phyloP scores from a whole-genome alignment of 2,113 vertebrate genomes.

The Neotoma lepida region DNA sequence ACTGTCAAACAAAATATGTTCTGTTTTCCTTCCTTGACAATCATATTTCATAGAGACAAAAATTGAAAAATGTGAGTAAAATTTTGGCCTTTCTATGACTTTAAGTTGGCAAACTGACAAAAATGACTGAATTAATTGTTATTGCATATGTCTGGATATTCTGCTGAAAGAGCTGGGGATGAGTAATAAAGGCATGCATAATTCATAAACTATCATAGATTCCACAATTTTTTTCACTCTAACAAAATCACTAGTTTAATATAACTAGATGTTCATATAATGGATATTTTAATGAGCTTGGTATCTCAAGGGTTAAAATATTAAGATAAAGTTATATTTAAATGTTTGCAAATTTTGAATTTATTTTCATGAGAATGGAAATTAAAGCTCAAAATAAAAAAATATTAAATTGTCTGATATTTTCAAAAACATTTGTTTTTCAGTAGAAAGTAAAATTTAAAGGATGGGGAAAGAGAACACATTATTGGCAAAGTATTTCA shows the following conservation, averaged over 20 bases:
- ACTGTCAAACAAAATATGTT: slow-evolving; percentile 70
- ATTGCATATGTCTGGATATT: slow-evolving; percentile 64
- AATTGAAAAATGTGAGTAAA: slow-evolving; percentile 64
- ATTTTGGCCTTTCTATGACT: slow-evolving; percentile 59
- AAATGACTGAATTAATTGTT: slow-evolving; percentile 72
- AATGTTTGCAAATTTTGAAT: slow-evolving; percentile 26
- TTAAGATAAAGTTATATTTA: slow-evolving; percentile 30
- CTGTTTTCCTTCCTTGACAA: slow-evolving; percentile 65
- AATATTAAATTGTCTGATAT: not conserved
- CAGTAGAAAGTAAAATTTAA: slow-evolving; percentile 12
- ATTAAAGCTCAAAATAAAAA: not conserved
- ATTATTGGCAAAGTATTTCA: not conserved
- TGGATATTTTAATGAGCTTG: slow-evolving; percentile 8
- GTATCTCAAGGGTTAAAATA: slow-evolving; percentile 57
- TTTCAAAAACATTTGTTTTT: slow-evolving; percentile 10
- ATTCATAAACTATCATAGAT: slow-evolving; percentile 60
- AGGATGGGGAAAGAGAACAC: not conserved
- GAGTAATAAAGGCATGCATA: slow-evolving; percentile 62
- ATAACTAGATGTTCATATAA: not conserved
- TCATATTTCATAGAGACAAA: slow-evolving; percentile 65
- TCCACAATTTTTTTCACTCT: slow-evolving; percentile 31
- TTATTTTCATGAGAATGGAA: slow-evolving; percentile 58
- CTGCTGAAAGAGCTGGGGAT: slow-evolving; percentile 55
- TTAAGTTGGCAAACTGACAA: slow-evolving; percentile 71
- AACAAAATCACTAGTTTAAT: slow-evolving; percentile 54